Conservation (phyloP, 2,113 vertebrate species). For the Scatophagus argus region DNA sequence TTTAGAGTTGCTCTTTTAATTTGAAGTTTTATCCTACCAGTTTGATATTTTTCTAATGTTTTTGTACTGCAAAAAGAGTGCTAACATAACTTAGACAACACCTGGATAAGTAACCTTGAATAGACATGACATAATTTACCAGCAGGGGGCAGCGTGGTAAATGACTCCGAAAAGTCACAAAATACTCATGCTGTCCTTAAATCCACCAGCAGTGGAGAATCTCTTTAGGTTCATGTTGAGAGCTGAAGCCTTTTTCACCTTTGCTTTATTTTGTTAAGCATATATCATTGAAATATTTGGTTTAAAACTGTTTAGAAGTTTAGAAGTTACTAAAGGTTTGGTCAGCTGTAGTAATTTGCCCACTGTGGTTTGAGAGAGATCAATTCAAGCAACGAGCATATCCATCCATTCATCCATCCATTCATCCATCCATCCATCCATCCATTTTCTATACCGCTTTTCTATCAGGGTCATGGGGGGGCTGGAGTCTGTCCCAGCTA, state of each 20-base stretch:
- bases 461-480: too few relatives aligned
- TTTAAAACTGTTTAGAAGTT: neutral
- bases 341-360: neutral
- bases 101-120: too few relatives aligned
- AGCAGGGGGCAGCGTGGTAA: conserved; percentile 62
- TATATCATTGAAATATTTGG: neutral
- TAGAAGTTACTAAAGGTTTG: neutral
- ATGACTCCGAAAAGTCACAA: conserved; percentile 21
- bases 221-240: neutral
- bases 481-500: too few relatives aligned
- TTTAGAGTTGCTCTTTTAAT: neutral
- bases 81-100: neutral
- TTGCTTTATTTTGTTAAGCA: neutral
- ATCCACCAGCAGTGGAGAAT: neutral
- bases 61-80: neutral
- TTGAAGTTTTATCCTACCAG: neutral
- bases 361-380: neutral
- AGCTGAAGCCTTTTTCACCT: neutral
- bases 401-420: too few relatives aligned
- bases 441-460: too few relatives aligned
- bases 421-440: too few relatives aligned
- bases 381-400: neutral
- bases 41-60: neutral
- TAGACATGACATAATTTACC: conserved; percentile 30
- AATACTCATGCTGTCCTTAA: neutral